These are phyloP conservation scores for Chaetura pelagica DNA, from an alignment of 2,113 vertebrate species.

Conservation along the genomic window DNA sequence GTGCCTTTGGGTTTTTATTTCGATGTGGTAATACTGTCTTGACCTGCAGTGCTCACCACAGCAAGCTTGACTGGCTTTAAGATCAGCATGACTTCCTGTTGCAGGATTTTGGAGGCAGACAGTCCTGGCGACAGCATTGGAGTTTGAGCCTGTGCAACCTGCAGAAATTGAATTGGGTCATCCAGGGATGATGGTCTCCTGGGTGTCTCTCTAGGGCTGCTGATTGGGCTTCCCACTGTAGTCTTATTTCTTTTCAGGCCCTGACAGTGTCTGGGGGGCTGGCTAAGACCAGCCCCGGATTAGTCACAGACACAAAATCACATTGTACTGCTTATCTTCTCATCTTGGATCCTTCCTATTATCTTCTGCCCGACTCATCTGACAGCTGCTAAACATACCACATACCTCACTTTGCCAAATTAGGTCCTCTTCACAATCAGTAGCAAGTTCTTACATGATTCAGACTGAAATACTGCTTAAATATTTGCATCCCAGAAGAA, in stretches of 20 bases:
- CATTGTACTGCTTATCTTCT: not conserved
- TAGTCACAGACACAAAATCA: not conserved
- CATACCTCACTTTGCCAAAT: rapidly evolving
- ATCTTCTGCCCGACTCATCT: not conserved
- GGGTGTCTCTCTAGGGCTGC: not conserved
- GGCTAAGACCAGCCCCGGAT: not conserved
- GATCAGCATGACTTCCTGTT: not conserved
- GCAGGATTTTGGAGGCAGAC: not conserved
- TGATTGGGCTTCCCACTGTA: not conserved
- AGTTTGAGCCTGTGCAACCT: not conserved
- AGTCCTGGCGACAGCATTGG: not conserved
- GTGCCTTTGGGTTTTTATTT: no score
- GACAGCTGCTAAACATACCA: not conserved
- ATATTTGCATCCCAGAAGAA: not conserved
- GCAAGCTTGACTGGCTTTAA: not conserved
- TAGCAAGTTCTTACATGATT: not conserved
- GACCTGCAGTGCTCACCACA: not conserved
- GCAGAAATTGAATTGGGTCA: not conserved
- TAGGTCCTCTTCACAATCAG: not conserved
- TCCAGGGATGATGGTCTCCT: not conserved
- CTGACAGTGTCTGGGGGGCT: not conserved
- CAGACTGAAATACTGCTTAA: not conserved
- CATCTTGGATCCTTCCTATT: not conserved
- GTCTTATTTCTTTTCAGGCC: not conserved
- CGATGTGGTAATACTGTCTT: not conserved